These are phyloP conservation scores for Odocoileus hemionus DNA, from an alignment of 2,113 vertebrate genomes.

Conservation along the genomic window DNA sequence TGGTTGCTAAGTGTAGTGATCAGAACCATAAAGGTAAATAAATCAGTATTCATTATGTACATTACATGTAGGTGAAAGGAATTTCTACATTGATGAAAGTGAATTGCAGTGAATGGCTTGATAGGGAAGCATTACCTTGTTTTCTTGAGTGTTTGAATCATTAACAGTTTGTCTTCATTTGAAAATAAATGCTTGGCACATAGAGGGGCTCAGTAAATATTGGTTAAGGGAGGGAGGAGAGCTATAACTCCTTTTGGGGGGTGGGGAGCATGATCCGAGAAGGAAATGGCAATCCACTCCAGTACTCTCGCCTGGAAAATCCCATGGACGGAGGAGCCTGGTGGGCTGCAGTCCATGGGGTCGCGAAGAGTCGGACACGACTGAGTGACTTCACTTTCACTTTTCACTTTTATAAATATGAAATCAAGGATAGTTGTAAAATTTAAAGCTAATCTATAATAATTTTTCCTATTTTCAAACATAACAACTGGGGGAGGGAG, in stretches of 20 bases:
- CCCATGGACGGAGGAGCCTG: background rate
- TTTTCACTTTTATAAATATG: background rate
- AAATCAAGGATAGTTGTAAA: background rate
- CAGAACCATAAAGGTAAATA: background rate
- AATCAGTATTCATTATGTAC: background rate
- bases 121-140: background rate
- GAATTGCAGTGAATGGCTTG: background rate
- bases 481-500: background rate
- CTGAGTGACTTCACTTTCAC: background rate
- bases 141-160: background rate
- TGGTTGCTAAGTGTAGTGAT: background rate
- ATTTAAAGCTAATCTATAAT: background rate
- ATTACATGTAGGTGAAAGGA: background rate
- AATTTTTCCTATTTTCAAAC: background rate
- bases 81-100: background rate
- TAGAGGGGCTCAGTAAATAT: background rate
- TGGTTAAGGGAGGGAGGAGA: background rate
- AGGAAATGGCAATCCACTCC: background rate
- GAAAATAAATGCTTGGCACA: background rate
- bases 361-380: fast-evolving
- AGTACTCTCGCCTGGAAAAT: background rate
- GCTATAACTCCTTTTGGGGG: background rate
- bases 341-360: background rate
- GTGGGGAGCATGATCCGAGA: fast-evolving
- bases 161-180: background rate